Evolutionary conservation across 2,797 vertebrate genomes (phyloP).

Genomic region (Acanthiza pusilla): DNA sequence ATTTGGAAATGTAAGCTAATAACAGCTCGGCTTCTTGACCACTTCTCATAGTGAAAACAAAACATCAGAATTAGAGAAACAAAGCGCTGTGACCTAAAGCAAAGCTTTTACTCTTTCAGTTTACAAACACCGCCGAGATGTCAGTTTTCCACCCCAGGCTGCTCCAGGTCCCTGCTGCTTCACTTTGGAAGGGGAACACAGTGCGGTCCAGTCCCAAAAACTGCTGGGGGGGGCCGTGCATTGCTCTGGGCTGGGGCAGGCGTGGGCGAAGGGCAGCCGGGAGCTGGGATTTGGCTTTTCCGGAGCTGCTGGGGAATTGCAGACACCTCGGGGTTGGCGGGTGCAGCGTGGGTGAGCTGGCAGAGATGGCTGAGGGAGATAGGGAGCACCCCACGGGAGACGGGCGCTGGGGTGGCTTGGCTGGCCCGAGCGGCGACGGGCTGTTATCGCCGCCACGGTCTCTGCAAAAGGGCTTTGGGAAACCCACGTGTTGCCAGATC

Average conservation of each 20-base stretch:
- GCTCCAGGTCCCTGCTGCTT: neutral
- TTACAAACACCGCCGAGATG: accelerated
- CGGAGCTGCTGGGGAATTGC: neutral
- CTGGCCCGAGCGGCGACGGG: neutral
- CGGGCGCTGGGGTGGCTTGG: neutral
- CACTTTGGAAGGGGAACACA: neutral
- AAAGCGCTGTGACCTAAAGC: neutral
- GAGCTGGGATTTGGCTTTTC: neutral
- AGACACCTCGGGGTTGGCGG: neutral
- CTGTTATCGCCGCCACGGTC: neutral
- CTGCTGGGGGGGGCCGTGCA: accelerated
- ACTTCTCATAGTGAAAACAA: neutral
- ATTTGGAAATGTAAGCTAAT: neutral
- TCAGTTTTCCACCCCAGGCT: neutral
- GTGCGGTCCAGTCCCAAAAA: accelerated
- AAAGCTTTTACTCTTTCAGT: neutral
- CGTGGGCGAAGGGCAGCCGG: neutral
- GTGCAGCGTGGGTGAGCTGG: neutral
- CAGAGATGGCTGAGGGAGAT: conserved; percentile 14
- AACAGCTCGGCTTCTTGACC: neutral
- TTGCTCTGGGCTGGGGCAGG: neutral
- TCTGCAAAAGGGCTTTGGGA: conserved; percentile 37
- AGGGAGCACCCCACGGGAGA: neutral
- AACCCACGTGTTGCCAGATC: conserved; percentile 44
- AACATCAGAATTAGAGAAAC: neutral